Conservation (phyloP, 2,113 vertebrate species). For the Marmota monax region DNA sequence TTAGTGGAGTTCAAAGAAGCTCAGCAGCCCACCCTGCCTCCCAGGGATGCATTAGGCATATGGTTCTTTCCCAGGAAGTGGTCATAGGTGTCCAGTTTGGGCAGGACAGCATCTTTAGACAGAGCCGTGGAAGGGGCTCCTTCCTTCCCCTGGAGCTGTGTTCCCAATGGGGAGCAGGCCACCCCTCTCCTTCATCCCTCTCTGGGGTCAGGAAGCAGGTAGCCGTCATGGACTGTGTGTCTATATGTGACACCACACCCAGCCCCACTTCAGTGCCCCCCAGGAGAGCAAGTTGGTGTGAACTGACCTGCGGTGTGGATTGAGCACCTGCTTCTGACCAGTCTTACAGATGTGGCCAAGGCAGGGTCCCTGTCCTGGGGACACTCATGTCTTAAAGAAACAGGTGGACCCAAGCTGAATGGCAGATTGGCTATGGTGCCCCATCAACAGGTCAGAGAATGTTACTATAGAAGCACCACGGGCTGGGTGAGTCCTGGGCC, state of each 20-base stretch:
- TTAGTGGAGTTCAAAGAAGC: neutral
- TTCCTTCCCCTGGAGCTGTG: neutral
- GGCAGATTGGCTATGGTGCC: accelerated
- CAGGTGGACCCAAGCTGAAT: neutral
- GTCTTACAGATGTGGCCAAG: neutral
- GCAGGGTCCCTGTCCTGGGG: neutral
- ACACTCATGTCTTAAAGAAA: neutral
- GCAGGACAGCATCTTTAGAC: too few relatives aligned
- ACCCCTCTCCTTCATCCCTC: neutral
- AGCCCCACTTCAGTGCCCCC: neutral
- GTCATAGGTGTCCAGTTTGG: neutral
- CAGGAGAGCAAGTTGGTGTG: neutral
- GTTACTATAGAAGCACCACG: neutral
- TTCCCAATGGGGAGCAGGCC: neutral
- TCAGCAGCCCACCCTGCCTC: neutral
- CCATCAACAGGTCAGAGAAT: neutral
- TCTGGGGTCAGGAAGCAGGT: neutral
- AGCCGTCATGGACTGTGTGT: neutral
- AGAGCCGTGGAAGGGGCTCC: neutral
- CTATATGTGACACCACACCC: accelerated
- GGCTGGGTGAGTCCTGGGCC: neutral
- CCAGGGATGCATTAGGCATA: neutral
- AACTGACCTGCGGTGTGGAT: accelerated
- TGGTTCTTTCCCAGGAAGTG: neutral
- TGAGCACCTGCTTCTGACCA: neutral